These are phyloP conservation scores for Tympanoctomys barrerae DNA, from an alignment of 2,797 vertebrate species.

Conservation along the genomic window DNA sequence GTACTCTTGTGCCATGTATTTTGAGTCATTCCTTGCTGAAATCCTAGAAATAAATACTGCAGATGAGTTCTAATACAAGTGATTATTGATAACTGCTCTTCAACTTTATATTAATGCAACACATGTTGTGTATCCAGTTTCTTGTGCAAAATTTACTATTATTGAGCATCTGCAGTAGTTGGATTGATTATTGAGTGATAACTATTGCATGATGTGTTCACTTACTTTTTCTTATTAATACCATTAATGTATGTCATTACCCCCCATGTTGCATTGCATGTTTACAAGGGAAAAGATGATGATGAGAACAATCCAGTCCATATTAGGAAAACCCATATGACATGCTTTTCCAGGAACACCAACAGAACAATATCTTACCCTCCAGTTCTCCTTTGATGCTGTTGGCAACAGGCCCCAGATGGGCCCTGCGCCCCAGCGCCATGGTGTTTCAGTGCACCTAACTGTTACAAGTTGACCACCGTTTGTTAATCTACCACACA, in stretches of 20 bases:
- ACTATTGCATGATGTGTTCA: too few relatives aligned
- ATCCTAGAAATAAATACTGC: not conserved
- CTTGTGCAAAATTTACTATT: not conserved
- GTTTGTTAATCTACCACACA: too few relatives aligned
- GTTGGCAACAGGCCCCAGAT: too few relatives aligned
- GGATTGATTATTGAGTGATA: not conserved
- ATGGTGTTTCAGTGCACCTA: too few relatives aligned
- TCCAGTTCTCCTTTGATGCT: too few relatives aligned
- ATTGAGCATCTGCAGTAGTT: not conserved
- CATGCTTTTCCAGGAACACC: too few relatives aligned
- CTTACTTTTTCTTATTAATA: not conserved
- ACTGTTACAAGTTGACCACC: too few relatives aligned
- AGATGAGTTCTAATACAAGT: not conserved
- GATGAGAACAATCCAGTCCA: too few relatives aligned
- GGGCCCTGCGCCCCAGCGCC: too few relatives aligned
- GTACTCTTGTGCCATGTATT: not conserved
- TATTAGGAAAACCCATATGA: too few relatives aligned
- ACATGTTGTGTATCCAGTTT: not conserved
- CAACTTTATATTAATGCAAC: not conserved
- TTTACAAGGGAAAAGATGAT: too few relatives aligned
- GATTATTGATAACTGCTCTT: not conserved
- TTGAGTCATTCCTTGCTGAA: not conserved
- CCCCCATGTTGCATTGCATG: rapidly evolving
- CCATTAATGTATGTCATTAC: not conserved
- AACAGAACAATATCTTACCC: too few relatives aligned